phyloP scores from a whole-genome alignment of 1,140 invertebrate genomes.

The Chironomus striatipennis region DNA sequence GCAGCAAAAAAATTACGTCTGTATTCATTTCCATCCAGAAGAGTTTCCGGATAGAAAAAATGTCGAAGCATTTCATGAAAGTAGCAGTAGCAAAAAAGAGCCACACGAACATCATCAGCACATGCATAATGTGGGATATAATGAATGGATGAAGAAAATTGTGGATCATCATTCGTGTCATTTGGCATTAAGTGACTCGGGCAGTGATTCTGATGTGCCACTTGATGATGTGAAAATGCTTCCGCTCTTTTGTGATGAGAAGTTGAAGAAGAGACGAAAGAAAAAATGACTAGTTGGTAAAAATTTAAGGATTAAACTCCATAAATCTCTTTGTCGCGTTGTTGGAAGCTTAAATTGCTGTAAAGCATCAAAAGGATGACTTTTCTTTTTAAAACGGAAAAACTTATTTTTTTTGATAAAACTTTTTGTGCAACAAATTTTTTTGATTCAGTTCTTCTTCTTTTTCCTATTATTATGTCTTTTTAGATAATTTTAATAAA shows the following conservation, averaged over 20 bases:
- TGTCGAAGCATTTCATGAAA: neutral
- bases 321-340: neutral
- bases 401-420: neutral
- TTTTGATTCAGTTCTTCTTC: neutral
- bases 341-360: neutral
- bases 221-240: neutral
- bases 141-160: conserved; percentile 16
- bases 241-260: neutral
- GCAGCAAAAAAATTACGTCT: neutral
- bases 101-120: neutral
- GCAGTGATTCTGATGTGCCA: neutral
- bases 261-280: neutral
- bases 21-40: neutral
- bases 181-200: neutral
- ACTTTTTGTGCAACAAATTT: neutral
- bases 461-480: neutral
- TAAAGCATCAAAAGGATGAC: neutral
- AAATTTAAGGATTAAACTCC: neutral
- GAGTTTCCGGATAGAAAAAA: neutral
- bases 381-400: neutral
- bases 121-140: neutral
- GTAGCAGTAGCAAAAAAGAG: neutral
- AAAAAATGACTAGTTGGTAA: neutral
- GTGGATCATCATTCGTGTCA: conserved; percentile 17
- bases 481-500: conserved; percentile 21